Evolutionary conservation across 1,140 invertebrate species (phyloP).

Genomic region (Chrysopa pallens): DNA sequence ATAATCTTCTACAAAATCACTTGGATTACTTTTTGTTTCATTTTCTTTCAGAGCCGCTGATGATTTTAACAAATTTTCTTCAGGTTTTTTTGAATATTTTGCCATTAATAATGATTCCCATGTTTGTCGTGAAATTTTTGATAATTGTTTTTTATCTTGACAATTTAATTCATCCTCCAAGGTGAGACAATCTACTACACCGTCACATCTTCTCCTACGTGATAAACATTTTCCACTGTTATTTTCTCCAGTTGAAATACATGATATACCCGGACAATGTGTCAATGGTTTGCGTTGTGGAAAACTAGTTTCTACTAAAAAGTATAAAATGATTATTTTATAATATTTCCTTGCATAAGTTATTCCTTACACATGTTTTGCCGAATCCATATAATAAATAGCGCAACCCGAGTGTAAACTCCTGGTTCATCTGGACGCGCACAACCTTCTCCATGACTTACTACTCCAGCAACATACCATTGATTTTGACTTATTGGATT

Average conservation of each 20-base stretch:
- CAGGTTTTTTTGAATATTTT: neutral
- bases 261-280: conserved; percentile 47
- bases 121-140: conserved; percentile 3
- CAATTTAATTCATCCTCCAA: conserved; percentile 61
- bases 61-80: too few species aligned
- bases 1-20: too few species aligned
- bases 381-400: conserved; percentile 56
- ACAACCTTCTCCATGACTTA: conserved; percentile 69
- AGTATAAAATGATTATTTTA: neutral
- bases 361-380: conserved; percentile 25
- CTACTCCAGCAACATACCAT: conserved; percentile 58
- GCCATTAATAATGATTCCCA: neutral
- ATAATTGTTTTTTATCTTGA: conserved; percentile 14
- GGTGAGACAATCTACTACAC: conserved; percentile 49
- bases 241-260: conserved; percentile 25
- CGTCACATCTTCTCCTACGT: conserved; percentile 41
- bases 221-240: conserved; percentile 39
- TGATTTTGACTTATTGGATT: conserved; percentile 35
- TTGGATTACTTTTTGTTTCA: too few species aligned
- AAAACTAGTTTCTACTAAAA: conserved; percentile 26
- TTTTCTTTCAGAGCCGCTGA: too few species aligned
- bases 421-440: conserved; percentile 55
- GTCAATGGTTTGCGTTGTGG: conserved; percentile 30
- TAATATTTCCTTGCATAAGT: conserved; percentile 1
- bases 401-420: conserved; percentile 60